A percentile compares a stretch with the other conserved stretches of the same genome.
Evolutionary conservation across 2,888 invertebrate genomes (phyloP).

Genomic region (Rhorus exstirpatorius): DNA sequence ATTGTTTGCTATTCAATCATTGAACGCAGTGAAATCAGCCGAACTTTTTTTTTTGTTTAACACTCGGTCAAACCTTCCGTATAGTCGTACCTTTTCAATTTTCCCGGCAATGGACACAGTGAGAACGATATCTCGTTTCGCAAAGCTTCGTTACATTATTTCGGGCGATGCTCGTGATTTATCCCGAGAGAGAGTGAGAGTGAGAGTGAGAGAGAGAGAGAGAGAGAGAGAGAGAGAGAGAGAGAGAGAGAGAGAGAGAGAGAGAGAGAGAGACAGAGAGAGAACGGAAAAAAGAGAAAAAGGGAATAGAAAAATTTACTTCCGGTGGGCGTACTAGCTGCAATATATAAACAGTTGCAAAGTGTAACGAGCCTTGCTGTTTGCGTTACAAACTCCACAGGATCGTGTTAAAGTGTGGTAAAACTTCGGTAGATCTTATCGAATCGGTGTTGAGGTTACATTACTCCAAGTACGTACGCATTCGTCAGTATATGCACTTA

Average conservation of each 20-base stretch:
- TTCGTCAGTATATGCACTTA: neutral
- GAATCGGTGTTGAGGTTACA: constrained; percentile 58
- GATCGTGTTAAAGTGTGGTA: constrained; percentile 65
- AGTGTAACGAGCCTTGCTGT: constrained; percentile 63
- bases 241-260: no score
- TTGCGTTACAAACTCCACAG: constrained; percentile 34
- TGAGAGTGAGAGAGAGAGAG: constrained; percentile 6
- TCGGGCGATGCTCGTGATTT: constrained; percentile 20
- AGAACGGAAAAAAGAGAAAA: constrained; percentile 13
- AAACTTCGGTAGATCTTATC: constrained; percentile 66
- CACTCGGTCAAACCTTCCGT: neutral
- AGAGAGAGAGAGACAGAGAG: constrained; percentile 14
- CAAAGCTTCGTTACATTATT: neutral
- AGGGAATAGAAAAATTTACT: constrained; percentile 34
- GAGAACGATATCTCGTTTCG: constrained; percentile 13
- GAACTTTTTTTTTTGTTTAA: no score
- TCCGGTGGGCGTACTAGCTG: constrained; percentile 57
- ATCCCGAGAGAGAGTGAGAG: neutral
- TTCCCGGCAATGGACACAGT: neutral
- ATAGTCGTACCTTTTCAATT: neutral
- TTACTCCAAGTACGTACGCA: constrained; percentile 55
- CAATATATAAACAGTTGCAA: constrained; percentile 55
- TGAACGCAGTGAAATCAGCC: neutral
- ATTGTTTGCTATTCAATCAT: neutral
- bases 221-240: constrained; percentile 3